phyloP scores from a whole-genome alignment of 2,888 invertebrate genomes.

The Euclidia mi region DNA sequence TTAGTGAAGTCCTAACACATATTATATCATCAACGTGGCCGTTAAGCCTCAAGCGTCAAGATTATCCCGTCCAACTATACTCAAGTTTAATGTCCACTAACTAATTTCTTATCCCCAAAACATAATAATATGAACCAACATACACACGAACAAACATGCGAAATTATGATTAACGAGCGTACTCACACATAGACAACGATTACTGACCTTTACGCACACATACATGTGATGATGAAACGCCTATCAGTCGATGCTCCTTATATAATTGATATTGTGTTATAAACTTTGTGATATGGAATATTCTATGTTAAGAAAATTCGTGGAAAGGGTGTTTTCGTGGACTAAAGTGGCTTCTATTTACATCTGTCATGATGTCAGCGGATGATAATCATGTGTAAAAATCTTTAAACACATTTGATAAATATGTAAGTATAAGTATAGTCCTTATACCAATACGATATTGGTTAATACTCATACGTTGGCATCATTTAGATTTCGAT shows the following conservation, averaged over 20 bases:
- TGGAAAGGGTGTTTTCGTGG: too few species aligned
- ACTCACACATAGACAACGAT: constrained; percentile 74
- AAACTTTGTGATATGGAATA: constrained; percentile 32
- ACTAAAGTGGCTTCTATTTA: too few species aligned
- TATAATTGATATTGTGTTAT: constrained; percentile 56
- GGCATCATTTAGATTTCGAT: too few species aligned
- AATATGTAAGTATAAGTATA: too few species aligned
- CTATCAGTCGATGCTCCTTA: constrained; percentile 74
- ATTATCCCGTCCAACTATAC: constrained; percentile 52
- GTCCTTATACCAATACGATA: too few species aligned
- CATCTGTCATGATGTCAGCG: too few species aligned
- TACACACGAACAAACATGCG: constrained; percentile 89
- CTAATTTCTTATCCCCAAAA: constrained; percentile 91
- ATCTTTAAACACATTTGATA: too few species aligned
- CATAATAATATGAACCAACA: constrained; percentile 89
- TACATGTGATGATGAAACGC: constrained; percentile 73
- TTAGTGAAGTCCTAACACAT: too few species aligned
- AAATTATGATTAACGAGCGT: constrained; percentile 90
- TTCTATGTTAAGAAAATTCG: neutral
- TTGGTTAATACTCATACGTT: too few species aligned
- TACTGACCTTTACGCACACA: constrained; percentile 65
- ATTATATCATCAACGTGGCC: too few species aligned
- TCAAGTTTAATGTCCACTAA: constrained; percentile 90
- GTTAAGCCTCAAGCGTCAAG: constrained; percentile 57
- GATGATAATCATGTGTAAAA: too few species aligned